These are phyloP conservation scores for Mobula hypostoma DNA, from an alignment of 2,113 vertebrate species.

Conservation along the genomic window DNA sequence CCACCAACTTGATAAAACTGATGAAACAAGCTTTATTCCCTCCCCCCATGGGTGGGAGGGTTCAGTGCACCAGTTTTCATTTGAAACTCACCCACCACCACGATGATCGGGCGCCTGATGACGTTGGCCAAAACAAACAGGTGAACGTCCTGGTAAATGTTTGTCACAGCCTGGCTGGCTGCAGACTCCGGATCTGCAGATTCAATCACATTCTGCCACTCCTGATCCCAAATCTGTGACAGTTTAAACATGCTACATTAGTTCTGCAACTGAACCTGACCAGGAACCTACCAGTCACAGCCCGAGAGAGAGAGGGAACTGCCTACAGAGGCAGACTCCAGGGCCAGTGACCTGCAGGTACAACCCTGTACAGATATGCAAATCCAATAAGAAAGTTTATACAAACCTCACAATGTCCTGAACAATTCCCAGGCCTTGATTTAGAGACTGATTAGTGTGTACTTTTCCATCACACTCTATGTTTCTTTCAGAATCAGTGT, in stretches of 20 bases:
- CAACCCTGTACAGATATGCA: no score
- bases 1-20: no score
- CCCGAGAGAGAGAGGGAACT: background rate
- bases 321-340: background rate
- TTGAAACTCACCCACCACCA: constrained; percentile 35
- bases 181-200: background rate
- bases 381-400: no score
- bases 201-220: constrained; percentile 27
- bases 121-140: constrained; percentile 39
- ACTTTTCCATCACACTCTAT: no score
- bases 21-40: no score
- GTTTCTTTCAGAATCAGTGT: no score
- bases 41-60: no score
- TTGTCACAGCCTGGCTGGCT: background rate
- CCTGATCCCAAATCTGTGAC: constrained; percentile 23
- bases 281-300: background rate
- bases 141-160: constrained; percentile 21
- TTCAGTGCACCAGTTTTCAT: background rate
- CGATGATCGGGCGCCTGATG: constrained; percentile 37
- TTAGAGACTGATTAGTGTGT: no score
- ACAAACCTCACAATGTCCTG: no score
- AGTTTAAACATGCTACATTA: background rate
- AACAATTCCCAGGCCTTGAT: no score
- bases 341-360: background rate
- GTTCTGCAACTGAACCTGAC: background rate